Conservation (phyloP, 2,797 vertebrate genomes). For the Halcyon leucocephala region DNA sequence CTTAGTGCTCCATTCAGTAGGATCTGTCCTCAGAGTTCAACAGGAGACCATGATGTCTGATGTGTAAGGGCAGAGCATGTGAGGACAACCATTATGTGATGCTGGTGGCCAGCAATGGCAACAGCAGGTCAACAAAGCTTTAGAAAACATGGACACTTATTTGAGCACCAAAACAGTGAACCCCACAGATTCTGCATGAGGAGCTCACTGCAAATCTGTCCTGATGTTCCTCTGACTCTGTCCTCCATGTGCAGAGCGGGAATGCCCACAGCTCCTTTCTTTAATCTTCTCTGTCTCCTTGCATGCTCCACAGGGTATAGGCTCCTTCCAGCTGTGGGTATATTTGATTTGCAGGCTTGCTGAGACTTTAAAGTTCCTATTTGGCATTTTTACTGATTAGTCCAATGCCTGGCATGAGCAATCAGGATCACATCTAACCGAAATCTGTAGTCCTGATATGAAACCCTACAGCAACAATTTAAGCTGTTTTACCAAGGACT, state of each 20-base stretch:
- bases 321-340: not conserved
- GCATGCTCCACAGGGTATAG: not conserved
- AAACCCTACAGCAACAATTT: not conserved
- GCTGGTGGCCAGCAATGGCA: not conserved
- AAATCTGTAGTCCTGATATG: not conserved
- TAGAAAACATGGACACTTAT: not conserved
- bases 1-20: not conserved
- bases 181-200: not conserved
- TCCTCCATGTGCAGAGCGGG: fast-evolving
- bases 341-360: not conserved
- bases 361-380: not conserved
- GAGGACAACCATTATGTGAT: fast-evolving
- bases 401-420: not conserved
- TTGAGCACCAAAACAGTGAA: not conserved
- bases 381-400: not conserved
- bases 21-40: not conserved
- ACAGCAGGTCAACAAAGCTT: not conserved
- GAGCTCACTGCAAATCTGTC: not conserved
- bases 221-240: not conserved
- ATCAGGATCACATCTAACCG: not conserved
- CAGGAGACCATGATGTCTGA: not conserved
- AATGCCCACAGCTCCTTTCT: not conserved
- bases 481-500: not conserved
- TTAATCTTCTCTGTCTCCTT: not conserved
- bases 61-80: not conserved